phyloP scores from a whole-genome alignment of 1,140 invertebrate species.

The Drosophila nannoptera region DNA sequence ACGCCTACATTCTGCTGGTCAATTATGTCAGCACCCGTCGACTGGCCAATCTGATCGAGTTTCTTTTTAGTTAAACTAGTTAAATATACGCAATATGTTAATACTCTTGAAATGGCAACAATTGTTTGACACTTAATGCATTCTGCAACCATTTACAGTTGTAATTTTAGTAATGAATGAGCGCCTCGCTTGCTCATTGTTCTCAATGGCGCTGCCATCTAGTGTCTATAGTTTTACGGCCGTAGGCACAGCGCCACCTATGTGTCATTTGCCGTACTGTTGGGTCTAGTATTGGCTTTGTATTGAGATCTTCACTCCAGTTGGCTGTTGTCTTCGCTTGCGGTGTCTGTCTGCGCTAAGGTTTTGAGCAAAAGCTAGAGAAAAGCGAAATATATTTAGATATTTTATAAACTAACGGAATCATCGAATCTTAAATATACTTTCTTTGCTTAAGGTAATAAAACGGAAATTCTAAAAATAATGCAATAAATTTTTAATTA shows the following conservation, averaged over 20 bases:
- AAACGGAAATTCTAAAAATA: too few relatives aligned
- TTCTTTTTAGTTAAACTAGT: slow-evolving; percentile 42
- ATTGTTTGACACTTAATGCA: too few relatives aligned
- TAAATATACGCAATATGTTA: background rate
- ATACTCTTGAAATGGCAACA: too few relatives aligned
- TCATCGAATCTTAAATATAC: background rate
- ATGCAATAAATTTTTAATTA: background rate
- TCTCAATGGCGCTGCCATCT: too few relatives aligned
- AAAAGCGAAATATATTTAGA: background rate
- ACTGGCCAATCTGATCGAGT: slow-evolving; percentile 68
- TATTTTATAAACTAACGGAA: background rate
- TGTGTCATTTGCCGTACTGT: slow-evolving; percentile 1
- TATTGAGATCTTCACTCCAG: too few relatives aligned
- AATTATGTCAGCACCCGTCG: slow-evolving; percentile 66
- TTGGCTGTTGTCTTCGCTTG: slow-evolving; percentile 10
- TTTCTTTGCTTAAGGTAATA: background rate
- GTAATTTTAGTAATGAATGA: too few relatives aligned
- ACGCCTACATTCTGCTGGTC: slow-evolving; percentile 60
- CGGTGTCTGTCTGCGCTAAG: slow-evolving; percentile 22
- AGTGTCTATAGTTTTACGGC: background rate
- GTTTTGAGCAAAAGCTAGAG: background rate
- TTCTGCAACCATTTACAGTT: too few relatives aligned
- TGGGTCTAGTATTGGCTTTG: too few relatives aligned
- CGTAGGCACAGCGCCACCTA: slow-evolving; percentile 10
- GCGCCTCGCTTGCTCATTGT: too few relatives aligned